Conservation (phyloP, 2,113 vertebrate genomes). For the Opisthocomus hoazin region DNA sequence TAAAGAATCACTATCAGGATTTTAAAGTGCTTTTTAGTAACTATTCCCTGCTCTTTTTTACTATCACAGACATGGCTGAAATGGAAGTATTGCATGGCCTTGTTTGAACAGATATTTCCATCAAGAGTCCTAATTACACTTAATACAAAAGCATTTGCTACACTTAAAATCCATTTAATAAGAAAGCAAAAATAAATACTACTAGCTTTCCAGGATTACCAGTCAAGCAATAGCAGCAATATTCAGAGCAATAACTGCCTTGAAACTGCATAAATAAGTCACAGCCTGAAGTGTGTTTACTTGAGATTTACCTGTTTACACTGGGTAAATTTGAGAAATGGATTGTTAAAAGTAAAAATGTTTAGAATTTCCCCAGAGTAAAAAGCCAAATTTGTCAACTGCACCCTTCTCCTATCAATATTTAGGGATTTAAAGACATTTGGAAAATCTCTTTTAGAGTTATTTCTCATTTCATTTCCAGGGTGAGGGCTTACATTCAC, state of each 20-base stretch:
- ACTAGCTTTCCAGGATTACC: not conserved
- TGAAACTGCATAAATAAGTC: not conserved
- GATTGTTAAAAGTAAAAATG: not conserved
- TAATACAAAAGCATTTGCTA: not conserved
- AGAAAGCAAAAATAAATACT: not conserved
- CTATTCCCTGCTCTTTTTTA: not conserved
- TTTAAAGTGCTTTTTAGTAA: not conserved
- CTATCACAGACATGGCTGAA: not conserved
- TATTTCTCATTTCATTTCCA: not conserved
- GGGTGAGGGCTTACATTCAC: not conserved
- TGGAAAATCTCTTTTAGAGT: not conserved
- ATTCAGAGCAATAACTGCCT: not conserved
- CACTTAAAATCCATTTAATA: not conserved
- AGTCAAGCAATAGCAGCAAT: not conserved
- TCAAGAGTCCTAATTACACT: not conserved
- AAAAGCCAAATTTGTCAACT: not conserved
- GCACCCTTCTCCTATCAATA: not conserved
- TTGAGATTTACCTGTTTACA: not conserved
- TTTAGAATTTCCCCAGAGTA: not conserved
- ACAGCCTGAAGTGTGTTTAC: not conserved
- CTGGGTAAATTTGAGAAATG: not conserved
- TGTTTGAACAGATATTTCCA: not conserved
- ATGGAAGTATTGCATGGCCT: not conserved
- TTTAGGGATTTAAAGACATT: not conserved
- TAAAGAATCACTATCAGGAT: not conserved